phyloP scores from a whole-genome alignment of 2,113 vertebrate genomes.

The Suncus etruscus region DNA sequence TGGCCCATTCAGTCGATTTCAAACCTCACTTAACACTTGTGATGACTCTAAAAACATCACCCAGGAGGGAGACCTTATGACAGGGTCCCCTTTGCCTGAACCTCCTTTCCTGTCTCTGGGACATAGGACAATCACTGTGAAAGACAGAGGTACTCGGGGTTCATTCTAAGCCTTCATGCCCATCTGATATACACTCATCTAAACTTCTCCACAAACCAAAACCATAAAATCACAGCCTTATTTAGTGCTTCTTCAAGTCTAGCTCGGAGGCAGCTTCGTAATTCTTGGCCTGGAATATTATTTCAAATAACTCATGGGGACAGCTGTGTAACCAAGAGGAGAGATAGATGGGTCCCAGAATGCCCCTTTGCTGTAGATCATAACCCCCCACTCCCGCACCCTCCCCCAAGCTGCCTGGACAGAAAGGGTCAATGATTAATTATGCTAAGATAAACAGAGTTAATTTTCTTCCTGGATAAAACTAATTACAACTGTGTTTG shows the following conservation, averaged over 20 bases:
- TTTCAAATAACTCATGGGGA: constrained; percentile 75
- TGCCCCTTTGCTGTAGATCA: constrained; percentile 75
- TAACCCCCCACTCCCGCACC: constrained; percentile 68
- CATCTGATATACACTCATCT: background rate
- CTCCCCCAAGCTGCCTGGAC: constrained; percentile 80
- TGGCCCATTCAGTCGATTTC: background rate
- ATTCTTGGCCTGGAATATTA: constrained; percentile 69
- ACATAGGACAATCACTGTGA: background rate
- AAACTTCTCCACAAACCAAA: constrained; percentile 1
- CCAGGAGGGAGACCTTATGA: background rate
- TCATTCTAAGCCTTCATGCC: fast-evolving
- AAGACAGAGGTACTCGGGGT: background rate
- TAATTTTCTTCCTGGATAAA: constrained; percentile 89
- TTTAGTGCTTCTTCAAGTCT: constrained; percentile 76
- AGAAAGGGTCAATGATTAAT: constrained; percentile 89
- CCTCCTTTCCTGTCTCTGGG: background rate
- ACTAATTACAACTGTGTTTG: constrained; percentile 89
- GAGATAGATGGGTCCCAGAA: constrained; percentile 75
- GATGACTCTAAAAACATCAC: constrained; percentile 42
- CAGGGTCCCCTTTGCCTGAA: background rate
- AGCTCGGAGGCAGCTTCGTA: constrained; percentile 56
- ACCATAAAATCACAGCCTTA: constrained; percentile 69
- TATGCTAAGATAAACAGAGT: constrained; percentile 89
- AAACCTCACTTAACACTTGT: background rate
- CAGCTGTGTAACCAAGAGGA: constrained; percentile 77